A percentile compares a stretch with the other conserved stretches of the same genome.
These are phyloP conservation scores for Thomomys bottae DNA, from an alignment of 2,113 vertebrate species.

Conservation along the genomic window DNA sequence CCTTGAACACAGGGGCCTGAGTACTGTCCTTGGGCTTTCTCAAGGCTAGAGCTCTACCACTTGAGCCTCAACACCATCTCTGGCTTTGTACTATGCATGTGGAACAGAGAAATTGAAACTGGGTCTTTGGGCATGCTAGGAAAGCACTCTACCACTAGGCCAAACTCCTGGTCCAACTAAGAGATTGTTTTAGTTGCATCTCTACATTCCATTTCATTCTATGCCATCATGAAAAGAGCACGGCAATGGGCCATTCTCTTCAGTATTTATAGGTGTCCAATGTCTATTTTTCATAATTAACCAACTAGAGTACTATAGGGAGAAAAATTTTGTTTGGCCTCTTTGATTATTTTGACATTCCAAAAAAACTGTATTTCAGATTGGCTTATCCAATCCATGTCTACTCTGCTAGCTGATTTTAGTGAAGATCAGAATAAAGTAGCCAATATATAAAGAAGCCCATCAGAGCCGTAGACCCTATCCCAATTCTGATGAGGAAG, in stretches of 20 bases:
- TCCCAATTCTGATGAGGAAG: not conserved
- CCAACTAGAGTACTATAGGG: not conserved
- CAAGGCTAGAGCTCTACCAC: too few relatives aligned
- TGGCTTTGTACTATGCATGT: too few relatives aligned
- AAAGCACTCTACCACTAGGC: too few relatives aligned
- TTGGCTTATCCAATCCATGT: not conserved
- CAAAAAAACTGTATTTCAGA: slow-evolving; percentile 19
- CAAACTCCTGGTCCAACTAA: too few relatives aligned
- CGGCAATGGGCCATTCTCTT: not conserved
- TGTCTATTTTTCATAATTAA: slow-evolving; percentile 2
- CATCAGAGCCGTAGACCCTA: not conserved
- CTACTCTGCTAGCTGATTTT: not conserved
- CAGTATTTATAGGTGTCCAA: not conserved
- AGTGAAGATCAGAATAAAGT: not conserved
- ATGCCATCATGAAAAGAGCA: not conserved
- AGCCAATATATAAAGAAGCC: not conserved
- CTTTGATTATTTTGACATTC: slow-evolving; percentile 20
- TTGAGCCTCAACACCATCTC: too few relatives aligned
- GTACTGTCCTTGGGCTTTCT: too few relatives aligned
- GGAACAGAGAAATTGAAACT: too few relatives aligned
- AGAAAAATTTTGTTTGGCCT: not conserved
- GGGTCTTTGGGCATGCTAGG: too few relatives aligned
- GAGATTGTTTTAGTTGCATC: not conserved
- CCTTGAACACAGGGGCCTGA: too few relatives aligned
- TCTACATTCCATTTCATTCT: not conserved